Evolutionary conservation across 2,797 vertebrate genomes (phyloP), one percentile per base, ranked within the genome.

Genomic region (Parambassis ranga): DNA sequence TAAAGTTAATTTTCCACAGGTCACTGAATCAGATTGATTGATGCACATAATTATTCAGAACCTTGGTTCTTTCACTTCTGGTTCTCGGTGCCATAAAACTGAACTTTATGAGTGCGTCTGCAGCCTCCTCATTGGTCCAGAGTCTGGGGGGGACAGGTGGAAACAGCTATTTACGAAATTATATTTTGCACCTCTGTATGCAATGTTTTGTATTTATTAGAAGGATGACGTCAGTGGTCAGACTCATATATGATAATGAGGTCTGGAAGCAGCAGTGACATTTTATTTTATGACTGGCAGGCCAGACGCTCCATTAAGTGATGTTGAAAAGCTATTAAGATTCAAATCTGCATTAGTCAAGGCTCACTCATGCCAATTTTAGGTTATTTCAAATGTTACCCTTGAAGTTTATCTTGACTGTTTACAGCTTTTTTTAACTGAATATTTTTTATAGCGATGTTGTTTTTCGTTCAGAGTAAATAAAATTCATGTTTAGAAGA

Each of bases 131-230:
- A 62, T 67, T 67, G 56, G 19, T 15, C 9, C 8, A 9, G 4
- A 18, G 30, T n/a, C 19, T 4, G 7, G 38, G 26, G 24, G n/a
- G n/a, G 27, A 48, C 58, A 65, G 70, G 61, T 53, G 57, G 43
- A 35, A 23, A 23, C 7, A 10, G 47, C 51, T 39, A 27, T 66
- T 76, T 64, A 43, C 33, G 66, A 74, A 73, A 69, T 75, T 70
- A 63, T 15, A 78, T 67, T 76, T 41, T 65, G 42, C 53, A 59
- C 71, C 36, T 65, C 16, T 36, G 20, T 47, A 16, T 67, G 68
- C 70, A 55, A 70, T 81, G n/a, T 86, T 81, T 72, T 82, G 33
- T 82, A 74, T 88, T 89, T 88, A 87, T 79, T 57, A 65, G 43
- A 57, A 18, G 22, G 10, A 16, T 86, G 78, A 80, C 65, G 62